A percentile compares a stretch with the other conserved stretches of the same genome.
Evolutionary conservation across 2,797 vertebrate species (phyloP).

Genomic region (Enteromius fasciolatus): DNA sequence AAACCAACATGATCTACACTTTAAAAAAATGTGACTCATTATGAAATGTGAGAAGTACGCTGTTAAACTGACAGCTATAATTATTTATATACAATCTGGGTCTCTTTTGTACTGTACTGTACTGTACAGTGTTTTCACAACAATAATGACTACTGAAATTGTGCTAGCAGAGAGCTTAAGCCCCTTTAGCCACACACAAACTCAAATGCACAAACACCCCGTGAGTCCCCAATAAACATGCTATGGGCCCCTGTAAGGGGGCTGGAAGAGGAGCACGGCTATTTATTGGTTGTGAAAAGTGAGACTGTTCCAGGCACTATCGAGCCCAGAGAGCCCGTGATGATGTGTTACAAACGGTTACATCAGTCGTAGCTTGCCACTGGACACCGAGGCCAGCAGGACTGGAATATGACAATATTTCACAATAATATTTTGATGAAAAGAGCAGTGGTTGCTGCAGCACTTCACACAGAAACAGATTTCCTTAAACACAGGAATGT

Average conservation of each 20-base stretch:
- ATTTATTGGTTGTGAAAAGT: slow-evolving; percentile 80
- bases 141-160: slow-evolving; percentile 67
- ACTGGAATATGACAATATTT: slow-evolving; percentile 19
- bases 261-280: slow-evolving; percentile 74
- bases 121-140: slow-evolving; percentile 47
- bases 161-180: slow-evolving; percentile 68
- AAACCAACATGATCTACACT: neutral
- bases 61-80: neutral
- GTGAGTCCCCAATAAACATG: slow-evolving; percentile 77
- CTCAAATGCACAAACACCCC: slow-evolving; percentile 70
- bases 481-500: neutral
- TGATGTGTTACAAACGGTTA: slow-evolving; percentile 45
- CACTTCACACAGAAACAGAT: neutral
- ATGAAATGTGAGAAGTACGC: neutral
- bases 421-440: slow-evolving; percentile 2
- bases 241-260: slow-evolving; percentile 79
- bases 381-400: neutral
- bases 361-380: slow-evolving; percentile 32
- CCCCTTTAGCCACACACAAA: slow-evolving; percentile 61
- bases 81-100: no score
- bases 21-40: neutral
- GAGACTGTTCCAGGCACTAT: slow-evolving; percentile 67
- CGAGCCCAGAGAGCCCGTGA: slow-evolving; percentile 29
- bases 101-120: slow-evolving; percentile 9
- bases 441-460: no score